Percentiles rank a stretch among this genome's conserved stretches.
These are phyloP conservation scores for Eueides isabella DNA, from an alignment of 1,140 invertebrate species.

Conservation along the genomic window DNA sequence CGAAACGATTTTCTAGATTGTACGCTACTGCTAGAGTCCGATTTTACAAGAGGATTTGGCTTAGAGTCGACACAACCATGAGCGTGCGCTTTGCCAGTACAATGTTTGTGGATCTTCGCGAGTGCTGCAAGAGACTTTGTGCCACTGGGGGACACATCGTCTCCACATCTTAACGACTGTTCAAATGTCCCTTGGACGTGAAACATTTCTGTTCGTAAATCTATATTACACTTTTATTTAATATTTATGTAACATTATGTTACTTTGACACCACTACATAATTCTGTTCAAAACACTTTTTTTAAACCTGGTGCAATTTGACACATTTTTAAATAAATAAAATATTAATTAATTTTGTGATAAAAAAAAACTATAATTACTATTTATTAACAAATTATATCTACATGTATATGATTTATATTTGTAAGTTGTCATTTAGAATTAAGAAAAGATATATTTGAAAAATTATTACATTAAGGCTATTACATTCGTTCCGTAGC, in stretches of 20 bases:
- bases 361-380: no score
- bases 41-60: slow-evolving; percentile 66
- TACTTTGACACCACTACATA: background rate
- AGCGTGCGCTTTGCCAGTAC: slow-evolving; percentile 87
- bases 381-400: background rate
- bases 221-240: slow-evolving; percentile 47
- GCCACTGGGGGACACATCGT: slow-evolving; percentile 81
- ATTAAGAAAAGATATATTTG: no score
- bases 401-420: background rate
- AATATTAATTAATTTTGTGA: background rate
- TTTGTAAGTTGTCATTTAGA: no score
- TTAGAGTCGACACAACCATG: slow-evolving; percentile 81
- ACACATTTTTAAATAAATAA: background rate
- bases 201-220: slow-evolving; percentile 77
- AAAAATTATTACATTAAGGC: no score
- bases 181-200: slow-evolving; percentile 85
- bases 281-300: background rate
- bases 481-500: no score
- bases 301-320: background rate
- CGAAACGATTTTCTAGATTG: slow-evolving; percentile 72
- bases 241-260: slow-evolving; percentile 5
- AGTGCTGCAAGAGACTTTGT: slow-evolving; percentile 81
- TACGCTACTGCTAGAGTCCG: slow-evolving; percentile 75
- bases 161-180: slow-evolving; percentile 84
- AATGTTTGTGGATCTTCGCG: slow-evolving; percentile 86